These are phyloP conservation scores for Rhogogaster chlorosoma DNA, from an alignment of 2,888 invertebrate genomes.

Conservation along the genomic window DNA sequence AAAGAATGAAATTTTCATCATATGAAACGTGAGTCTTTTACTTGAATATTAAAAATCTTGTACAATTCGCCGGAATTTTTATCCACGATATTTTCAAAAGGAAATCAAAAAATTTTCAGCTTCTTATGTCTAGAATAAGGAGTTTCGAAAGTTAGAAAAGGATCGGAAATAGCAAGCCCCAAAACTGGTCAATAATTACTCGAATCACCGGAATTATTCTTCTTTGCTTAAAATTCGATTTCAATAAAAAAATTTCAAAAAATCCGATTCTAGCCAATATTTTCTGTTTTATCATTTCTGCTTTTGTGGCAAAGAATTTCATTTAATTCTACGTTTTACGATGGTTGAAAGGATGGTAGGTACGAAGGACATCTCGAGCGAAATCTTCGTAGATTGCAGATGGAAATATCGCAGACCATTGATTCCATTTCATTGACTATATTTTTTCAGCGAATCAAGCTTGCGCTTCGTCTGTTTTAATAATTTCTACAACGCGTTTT, in stretches of 20 bases:
- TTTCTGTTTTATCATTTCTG: neutral
- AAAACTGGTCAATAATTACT: too few relatives aligned
- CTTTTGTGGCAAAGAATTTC: neutral
- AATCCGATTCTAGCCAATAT: neutral
- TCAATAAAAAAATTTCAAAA: neutral
- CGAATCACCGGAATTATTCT: too few relatives aligned
- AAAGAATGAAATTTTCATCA: conserved; percentile 45
- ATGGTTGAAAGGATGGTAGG: too few relatives aligned
- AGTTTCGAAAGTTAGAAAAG: too few relatives aligned
- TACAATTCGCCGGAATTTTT: neutral
- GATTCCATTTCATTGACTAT: neutral
- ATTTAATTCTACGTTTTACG: neutral
- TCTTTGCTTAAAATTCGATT: too few relatives aligned
- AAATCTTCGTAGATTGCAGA: neutral
- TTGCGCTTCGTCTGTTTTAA: neutral
- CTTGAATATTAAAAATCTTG: neutral
- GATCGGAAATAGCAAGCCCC: too few relatives aligned
- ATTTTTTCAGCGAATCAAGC: neutral
- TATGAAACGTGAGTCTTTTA: neutral
- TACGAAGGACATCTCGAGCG: too few relatives aligned
- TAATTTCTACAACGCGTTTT: neutral
- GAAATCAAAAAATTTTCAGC: too few relatives aligned
- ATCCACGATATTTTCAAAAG: neutral
- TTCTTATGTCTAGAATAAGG: too few relatives aligned
- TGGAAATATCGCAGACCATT: neutral